These are phyloP conservation scores for Entomobrya multifasciata DNA, from an alignment of 2,888 invertebrate species.

Conservation along the genomic window DNA sequence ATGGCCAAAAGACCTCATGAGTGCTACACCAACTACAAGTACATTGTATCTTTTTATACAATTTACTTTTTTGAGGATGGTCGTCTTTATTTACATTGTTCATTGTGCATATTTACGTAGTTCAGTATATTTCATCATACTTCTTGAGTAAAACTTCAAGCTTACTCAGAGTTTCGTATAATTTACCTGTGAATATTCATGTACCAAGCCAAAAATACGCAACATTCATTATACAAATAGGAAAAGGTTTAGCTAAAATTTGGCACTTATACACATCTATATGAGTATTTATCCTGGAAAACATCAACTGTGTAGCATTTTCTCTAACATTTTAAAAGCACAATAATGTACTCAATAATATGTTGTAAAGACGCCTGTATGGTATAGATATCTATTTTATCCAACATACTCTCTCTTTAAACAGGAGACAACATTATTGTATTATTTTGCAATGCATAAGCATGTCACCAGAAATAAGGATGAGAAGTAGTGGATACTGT, in stretches of 20 bases:
- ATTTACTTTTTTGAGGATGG: neutral
- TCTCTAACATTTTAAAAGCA: neutral
- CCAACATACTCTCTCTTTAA: no score
- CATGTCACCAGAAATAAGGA: slow-evolving; percentile 62
- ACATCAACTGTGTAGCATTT: neutral
- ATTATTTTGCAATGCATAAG: slow-evolving; percentile 59
- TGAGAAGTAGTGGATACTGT: slow-evolving; percentile 45
- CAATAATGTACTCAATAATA: no score
- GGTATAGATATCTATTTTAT: neutral
- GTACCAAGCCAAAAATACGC: neutral
- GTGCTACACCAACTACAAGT: no score
- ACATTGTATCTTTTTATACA: neutral
- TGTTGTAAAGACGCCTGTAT: no score
- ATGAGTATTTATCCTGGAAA: neutral
- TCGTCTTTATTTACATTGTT: neutral
- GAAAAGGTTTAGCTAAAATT: no score
- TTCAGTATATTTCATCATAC: neutral
- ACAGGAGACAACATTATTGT: no score
- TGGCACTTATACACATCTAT: no score
- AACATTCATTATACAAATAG: no score
- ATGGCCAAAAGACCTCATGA: no score
- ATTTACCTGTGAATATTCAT: slow-evolving; percentile 69
- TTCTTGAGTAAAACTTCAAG: slow-evolving; percentile 6
- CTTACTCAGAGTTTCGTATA: neutral
- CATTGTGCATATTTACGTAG: neutral